A percentile compares a stretch with the other conserved stretches of the same genome.
Conservation (phyloP, 2,888 invertebrate species). For the Rotaria sp. region DNA sequence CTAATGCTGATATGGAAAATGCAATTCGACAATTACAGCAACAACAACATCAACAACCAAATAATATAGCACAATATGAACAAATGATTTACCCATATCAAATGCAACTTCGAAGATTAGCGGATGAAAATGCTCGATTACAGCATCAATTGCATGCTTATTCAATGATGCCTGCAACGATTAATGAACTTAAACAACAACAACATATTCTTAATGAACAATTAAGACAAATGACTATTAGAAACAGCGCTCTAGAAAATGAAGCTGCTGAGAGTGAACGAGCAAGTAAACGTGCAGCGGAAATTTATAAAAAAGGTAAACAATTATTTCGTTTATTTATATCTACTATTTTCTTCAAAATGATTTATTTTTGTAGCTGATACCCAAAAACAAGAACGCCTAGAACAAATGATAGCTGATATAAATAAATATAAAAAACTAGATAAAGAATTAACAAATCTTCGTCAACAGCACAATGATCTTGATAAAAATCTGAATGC, state of each 20-base stretch:
- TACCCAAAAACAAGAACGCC: neutral
- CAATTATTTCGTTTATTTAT: neutral
- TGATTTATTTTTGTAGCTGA: neutral
- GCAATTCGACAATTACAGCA: neutral
- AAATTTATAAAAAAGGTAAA: neutral
- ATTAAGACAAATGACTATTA: neutral
- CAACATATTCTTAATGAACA: neutral
- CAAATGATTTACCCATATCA: neutral
- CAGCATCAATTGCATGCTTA: slow-evolving; percentile 2
- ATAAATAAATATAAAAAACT: slow-evolving; percentile 18
- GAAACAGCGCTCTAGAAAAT: neutral
- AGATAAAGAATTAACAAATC: neutral
- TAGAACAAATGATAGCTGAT: neutral
- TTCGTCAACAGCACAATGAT: neutral
- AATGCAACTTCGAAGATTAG: neutral
- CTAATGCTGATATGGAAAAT: neutral
- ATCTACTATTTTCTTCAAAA: neutral
- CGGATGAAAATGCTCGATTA: slow-evolving; percentile 3
- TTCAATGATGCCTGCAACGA: neutral
- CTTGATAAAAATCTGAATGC: neutral
- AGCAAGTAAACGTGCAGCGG: neutral
- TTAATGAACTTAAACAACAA: neutral
- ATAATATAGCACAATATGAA: neutral
- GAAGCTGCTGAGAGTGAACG: neutral
- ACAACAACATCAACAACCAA: neutral